Evolutionary conservation across 2,888 invertebrate genomes (phyloP).

Genomic region (Macrosoma leucophasiata): DNA sequence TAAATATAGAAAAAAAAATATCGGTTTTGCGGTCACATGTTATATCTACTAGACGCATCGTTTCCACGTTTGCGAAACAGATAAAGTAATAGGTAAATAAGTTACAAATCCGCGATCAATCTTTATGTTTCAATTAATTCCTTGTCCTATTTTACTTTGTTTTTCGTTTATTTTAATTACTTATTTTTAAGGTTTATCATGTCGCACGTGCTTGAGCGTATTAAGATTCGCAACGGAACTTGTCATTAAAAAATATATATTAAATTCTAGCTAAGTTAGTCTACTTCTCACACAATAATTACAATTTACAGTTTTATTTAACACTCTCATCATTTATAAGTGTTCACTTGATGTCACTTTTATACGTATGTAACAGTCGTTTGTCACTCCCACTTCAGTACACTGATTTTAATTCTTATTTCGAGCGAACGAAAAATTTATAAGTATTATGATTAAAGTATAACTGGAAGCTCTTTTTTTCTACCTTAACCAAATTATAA

Average conservation of each 20-base stretch:
- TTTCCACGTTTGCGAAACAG: too few species aligned
- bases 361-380: conserved; percentile 23
- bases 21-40: too few species aligned
- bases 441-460: conserved; percentile 23
- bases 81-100: too few species aligned
- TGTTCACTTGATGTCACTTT: conserved; percentile 25
- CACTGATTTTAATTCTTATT: conserved; percentile 24
- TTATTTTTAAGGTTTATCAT: too few species aligned
- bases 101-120: too few species aligned
- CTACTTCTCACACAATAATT: conserved; percentile 43
- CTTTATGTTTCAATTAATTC: too few species aligned
- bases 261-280: conserved; percentile 38
- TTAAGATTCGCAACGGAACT: conserved; percentile 33
- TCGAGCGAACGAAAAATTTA: conserved; percentile 41
- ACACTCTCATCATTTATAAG: conserved; percentile 39
- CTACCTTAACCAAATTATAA: too few species aligned
- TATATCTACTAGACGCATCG: too few species aligned
- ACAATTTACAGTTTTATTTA: conserved; percentile 31
- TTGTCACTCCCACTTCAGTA: conserved; percentile 23
- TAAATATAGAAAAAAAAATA: too few species aligned
- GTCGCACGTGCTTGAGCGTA: too few species aligned
- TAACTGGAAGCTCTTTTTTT: conserved; percentile 43
- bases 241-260: conserved; percentile 38
- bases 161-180: too few species aligned
- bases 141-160: too few species aligned